These are phyloP conservation scores for Cyprinus carpio DNA, from an alignment of 2,113 vertebrate genomes.

Conservation along the genomic window DNA sequence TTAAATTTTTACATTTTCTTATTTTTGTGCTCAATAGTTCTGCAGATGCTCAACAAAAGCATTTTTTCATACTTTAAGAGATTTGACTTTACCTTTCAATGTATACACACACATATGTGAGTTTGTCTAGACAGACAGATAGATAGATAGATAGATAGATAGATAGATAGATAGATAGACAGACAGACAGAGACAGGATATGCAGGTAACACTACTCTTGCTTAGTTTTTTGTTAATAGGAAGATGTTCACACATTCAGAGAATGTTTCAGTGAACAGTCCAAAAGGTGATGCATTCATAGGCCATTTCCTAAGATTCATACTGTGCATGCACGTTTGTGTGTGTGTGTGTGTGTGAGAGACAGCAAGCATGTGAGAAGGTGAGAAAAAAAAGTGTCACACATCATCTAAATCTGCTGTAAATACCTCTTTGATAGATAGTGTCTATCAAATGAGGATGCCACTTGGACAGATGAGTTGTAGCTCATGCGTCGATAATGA, in stretches of 20 bases:
- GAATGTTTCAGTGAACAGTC: conserved; percentile 27
- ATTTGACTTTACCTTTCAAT: not conserved
- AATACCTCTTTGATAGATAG: conserved; percentile 37
- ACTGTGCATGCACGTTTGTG: not conserved
- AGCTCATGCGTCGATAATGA: conserved; percentile 2
- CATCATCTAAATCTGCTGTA: conserved; percentile 46
- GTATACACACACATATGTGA: not conserved
- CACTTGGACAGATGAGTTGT: conserved; percentile 18
- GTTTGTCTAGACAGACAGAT: not conserved
- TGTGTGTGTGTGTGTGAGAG: not conserved
- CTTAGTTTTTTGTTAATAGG: conserved; percentile 11
- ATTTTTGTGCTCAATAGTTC: not conserved
- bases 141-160: not conserved
- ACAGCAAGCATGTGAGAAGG: conserved; percentile 6
- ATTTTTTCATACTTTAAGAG: not conserved
- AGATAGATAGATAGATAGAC: not conserved
- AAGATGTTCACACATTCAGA: conserved; percentile 46
- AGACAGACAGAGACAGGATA: not conserved
- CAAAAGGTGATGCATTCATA: conserved; percentile 38
- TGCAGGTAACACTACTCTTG: not conserved
- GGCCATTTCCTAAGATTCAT: not conserved
- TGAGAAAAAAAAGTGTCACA: conserved; percentile 50
- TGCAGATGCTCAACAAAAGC: conserved; percentile 1
- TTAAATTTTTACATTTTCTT: not conserved
- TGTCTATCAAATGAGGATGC: conserved; percentile 38